Evolutionary conservation across 2,888 invertebrate species (phyloP).

Genomic region (Branchellion lobata): DNA sequence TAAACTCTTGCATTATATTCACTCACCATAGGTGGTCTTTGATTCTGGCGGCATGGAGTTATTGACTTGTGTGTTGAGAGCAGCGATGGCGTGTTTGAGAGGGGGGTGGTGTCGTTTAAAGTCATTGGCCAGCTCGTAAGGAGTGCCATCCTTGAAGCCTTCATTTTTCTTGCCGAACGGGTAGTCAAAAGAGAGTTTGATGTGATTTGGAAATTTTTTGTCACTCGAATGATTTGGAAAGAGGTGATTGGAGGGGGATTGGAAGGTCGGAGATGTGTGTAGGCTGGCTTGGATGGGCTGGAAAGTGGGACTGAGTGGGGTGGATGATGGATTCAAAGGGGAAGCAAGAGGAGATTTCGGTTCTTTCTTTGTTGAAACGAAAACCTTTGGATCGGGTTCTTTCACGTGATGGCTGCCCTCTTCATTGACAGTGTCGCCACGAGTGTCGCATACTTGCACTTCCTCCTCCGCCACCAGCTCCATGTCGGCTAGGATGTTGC

Average conservation of each 20-base stretch:
- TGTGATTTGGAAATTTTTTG: too few relatives aligned
- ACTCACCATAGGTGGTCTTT: conserved; percentile 5
- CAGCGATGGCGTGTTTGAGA: neutral
- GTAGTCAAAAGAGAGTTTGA: too few relatives aligned
- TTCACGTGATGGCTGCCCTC: neutral
- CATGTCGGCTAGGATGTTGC: conserved; percentile 43
- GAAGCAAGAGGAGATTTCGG: neutral
- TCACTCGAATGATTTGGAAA: too few relatives aligned
- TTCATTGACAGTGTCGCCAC: neutral
- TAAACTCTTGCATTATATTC: too few relatives aligned
- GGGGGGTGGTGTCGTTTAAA: neutral
- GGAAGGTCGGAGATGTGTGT: neutral
- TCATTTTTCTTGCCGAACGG: neutral
- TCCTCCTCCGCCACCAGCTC: conserved; percentile 41
- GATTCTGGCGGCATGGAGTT: neutral
- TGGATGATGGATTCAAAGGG: neutral
- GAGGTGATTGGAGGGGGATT: neutral
- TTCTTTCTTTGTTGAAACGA: neutral
- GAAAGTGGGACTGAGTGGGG: neutral
- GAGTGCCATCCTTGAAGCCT: neutral
- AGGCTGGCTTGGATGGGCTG: too few relatives aligned
- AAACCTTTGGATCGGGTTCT: neutral
- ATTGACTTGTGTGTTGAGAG: neutral
- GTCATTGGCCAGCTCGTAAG: neutral
- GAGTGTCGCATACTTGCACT: neutral